A percentile compares a stretch with the other conserved stretches of the same genome.
Evolutionary conservation across 2,113 vertebrate genomes (phyloP).

Genomic region (Stegastes partitus): DNA sequence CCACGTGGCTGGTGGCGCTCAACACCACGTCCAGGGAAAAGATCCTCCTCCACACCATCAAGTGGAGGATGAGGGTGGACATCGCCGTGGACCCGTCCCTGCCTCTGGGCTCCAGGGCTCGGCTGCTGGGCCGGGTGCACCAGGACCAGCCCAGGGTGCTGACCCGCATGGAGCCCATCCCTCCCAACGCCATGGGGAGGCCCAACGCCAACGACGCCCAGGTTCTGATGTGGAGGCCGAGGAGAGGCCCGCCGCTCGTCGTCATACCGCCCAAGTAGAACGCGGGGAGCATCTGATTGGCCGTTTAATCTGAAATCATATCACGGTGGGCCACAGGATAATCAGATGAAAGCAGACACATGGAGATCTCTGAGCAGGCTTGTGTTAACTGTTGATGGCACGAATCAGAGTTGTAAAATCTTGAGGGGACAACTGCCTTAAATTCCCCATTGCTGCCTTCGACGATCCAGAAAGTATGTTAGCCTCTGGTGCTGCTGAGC

Average conservation of each 20-base stretch:
- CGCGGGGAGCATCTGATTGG: conserved; percentile 4
- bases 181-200: conserved; percentile 93
- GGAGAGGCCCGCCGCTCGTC: conserved; percentile 91
- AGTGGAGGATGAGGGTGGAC: conserved; percentile 98
- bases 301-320: not conserved
- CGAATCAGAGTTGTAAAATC: conserved; percentile 40
- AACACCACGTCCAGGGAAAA: conserved; percentile 95
- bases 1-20: conserved; percentile 98
- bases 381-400: conserved; percentile 23
- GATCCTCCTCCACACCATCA: conserved; percentile 97
- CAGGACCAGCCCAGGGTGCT: conserved; percentile 97
- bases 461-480: conserved; percentile 60
- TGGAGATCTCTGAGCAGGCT: conserved; percentile 22
- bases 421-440: conserved; percentile 81
- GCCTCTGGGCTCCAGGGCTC: conserved; percentile 92
- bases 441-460: conserved; percentile 84
- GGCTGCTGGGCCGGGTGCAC: conserved; percentile 91
- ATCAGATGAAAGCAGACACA: conserved; percentile 23
- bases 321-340: conserved; percentile 28
- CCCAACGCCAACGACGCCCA: conserved; percentile 98
- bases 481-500: conserved; percentile 59
- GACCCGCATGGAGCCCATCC: conserved; percentile 96
- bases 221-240: conserved; percentile 98
- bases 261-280: conserved; percentile 96
- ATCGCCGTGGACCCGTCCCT: conserved; percentile 93